Evolutionary conservation across 2,797 vertebrate genomes (phyloP).

Genomic region (Ibycter americanus): DNA sequence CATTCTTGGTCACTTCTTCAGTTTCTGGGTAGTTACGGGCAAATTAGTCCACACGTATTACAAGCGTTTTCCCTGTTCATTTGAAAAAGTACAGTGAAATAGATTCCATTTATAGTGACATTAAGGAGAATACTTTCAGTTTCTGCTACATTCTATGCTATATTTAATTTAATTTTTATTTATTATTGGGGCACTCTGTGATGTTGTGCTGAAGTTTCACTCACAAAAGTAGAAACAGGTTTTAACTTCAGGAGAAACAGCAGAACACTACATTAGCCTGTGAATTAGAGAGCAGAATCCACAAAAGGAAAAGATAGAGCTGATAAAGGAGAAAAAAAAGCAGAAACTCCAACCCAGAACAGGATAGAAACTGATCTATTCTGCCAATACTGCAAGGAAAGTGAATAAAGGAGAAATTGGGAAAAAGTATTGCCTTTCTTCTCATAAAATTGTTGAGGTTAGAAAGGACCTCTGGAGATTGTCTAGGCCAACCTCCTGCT

Average conservation of each 20-base stretch:
- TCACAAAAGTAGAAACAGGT: not conserved
- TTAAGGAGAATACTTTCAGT: not conserved
- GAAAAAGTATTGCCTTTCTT: not conserved
- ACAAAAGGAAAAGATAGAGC: not conserved
- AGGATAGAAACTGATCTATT: not conserved
- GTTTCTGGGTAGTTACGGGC: not conserved
- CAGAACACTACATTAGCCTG: not conserved
- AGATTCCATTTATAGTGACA: not conserved
- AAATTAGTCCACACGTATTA: not conserved
- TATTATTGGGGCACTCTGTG: not conserved
- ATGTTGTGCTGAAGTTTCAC: not conserved
- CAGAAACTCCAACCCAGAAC: not conserved
- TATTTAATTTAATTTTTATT: not conserved
- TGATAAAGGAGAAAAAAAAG: not conserved
- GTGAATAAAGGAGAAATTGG: not conserved
- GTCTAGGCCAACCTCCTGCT: not conserved
- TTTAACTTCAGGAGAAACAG: not conserved
- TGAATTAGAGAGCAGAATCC: not conserved
- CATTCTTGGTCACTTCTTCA: not conserved
- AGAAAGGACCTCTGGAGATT: not conserved
- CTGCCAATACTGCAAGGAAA: not conserved
- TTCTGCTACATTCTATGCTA: not conserved
- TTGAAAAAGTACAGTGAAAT: not conserved
- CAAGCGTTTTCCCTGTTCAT: not conserved
- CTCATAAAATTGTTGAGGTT: not conserved